phyloP scores from a whole-genome alignment of 2,797 vertebrate species.

The Myotis planiceps region DNA sequence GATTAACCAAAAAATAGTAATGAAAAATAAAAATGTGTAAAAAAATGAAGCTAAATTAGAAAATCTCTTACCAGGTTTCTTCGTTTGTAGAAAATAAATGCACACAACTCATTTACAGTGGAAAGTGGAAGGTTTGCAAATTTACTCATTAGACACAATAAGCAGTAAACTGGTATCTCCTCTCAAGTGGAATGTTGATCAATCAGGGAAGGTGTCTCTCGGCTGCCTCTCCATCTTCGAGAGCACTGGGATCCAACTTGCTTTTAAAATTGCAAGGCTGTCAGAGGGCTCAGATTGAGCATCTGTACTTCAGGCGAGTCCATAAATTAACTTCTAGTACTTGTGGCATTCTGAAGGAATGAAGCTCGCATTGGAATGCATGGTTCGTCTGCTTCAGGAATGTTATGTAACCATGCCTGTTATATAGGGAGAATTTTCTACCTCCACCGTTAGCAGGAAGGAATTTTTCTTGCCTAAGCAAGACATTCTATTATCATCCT shows the following conservation, averaged over 20 bases:
- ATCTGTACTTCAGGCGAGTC: conserved; percentile 67
- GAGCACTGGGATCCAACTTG: conserved; percentile 61
- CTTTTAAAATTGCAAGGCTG: conserved; percentile 69
- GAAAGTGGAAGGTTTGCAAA: conserved; percentile 63
- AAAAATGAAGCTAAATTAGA: conserved; percentile 51
- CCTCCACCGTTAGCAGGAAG: not conserved
- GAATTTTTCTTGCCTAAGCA: conserved; percentile 23
- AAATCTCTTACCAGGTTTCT: conserved; percentile 33
- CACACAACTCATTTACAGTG: conserved; percentile 43
- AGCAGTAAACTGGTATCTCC: conserved; percentile 36
- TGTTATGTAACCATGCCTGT: conserved; percentile 53
- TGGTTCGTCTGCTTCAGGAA: conserved; percentile 61
- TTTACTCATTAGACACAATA: conserved; percentile 65
- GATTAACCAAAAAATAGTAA: no score
- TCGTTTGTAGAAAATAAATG: conserved; percentile 41
- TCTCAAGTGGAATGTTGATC: conserved; percentile 75
- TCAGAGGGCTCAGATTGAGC: conserved; percentile 70
- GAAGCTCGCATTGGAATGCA: conserved; percentile 66
- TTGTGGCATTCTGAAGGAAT: conserved; percentile 63
- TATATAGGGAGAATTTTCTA: conserved; percentile 15
- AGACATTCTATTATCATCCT: not conserved
- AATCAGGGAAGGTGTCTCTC: conserved; percentile 61
- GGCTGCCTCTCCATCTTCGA: conserved; percentile 61
- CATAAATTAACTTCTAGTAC: conserved; percentile 79
- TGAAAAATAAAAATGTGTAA: conserved; percentile 58